A percentile compares a stretch with the other conserved stretches of the same genome.
Conservation (phyloP, 1,140 invertebrate genomes). For the Whitmania pigra region DNA sequence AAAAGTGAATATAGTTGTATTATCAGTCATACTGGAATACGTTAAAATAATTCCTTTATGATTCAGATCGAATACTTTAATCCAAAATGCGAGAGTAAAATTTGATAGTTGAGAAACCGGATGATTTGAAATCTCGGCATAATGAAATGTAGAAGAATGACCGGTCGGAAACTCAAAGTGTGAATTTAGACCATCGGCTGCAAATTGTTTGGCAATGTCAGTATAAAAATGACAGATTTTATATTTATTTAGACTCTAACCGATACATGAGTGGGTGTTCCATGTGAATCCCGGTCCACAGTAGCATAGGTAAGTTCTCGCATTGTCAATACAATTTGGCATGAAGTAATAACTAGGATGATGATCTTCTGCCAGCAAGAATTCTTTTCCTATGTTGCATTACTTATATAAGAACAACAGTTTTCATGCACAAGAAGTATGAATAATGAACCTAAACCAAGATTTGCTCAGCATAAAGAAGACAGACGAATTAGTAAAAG, state of each 20-base stretch:
- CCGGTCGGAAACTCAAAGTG: conserved; percentile 34
- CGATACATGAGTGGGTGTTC: neutral
- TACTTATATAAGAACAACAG: too few species aligned
- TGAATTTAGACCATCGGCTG: conserved; percentile 40
- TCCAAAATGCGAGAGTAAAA: conserved; percentile 9
- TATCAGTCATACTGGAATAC: neutral
- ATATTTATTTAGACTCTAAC: neutral
- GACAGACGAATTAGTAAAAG: too few species aligned
- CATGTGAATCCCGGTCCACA: conserved; percentile 2
- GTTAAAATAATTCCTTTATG: conserved; percentile 14
- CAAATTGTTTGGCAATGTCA: neutral
- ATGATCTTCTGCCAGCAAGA: neutral
- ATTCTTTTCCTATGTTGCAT: neutral
- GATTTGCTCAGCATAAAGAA: too few species aligned
- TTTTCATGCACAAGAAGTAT: too few species aligned
- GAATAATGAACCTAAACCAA: too few species aligned
- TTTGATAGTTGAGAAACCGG: conserved; percentile 11
- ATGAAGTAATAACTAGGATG: neutral
- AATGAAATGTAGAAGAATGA: conserved; percentile 11
- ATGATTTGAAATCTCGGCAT: conserved; percentile 12
- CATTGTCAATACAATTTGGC: neutral
- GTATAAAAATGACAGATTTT: neutral
- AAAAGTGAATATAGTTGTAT: neutral
- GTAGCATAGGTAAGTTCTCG: neutral
- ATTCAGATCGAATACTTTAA: conserved; percentile 19